phyloP scores from a whole-genome alignment of 2,888 invertebrate genomes.

The Cenopis cana region DNA sequence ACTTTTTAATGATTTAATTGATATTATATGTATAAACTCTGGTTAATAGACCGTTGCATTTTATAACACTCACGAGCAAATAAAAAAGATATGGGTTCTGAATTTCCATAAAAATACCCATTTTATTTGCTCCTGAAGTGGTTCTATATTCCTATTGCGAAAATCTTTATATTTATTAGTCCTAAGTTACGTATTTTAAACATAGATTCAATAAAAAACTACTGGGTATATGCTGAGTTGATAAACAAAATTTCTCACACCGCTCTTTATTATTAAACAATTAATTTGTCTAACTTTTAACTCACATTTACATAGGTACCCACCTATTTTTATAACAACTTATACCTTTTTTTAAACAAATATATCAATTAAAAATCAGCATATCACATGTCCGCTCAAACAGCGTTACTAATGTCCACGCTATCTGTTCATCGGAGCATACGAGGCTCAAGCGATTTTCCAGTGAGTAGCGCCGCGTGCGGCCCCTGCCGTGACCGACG shows the following conservation, averaged over 20 bases:
- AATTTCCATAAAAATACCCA: no score
- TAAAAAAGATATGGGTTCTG: no score
- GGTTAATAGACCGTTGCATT: no score
- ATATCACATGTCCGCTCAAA: conserved; percentile 53
- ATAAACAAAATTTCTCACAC: background rate
- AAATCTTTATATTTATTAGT: no score
- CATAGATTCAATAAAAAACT: no score
- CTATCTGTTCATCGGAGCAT: conserved; percentile 68
- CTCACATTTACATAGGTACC: background rate
- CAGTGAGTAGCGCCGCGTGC: conserved; percentile 64
- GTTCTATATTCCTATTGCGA: no score
- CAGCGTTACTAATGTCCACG: conserved; percentile 59
- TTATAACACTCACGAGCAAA: no score
- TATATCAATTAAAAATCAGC: conserved; percentile 34
- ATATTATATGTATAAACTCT: no score
- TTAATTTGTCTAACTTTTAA: background rate
- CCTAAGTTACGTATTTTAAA: no score
- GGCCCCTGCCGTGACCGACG: conserved; percentile 56
- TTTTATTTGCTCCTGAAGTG: no score
- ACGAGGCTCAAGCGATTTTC: conserved; percentile 68
- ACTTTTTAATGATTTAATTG: background rate
- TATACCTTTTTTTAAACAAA: conserved; percentile 1
- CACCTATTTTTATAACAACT: background rate
- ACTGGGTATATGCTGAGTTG: no score
- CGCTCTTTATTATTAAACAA: conserved; percentile 22